Conservation (phyloP, 2,113 vertebrate species). For the Piprites chloris region DNA sequence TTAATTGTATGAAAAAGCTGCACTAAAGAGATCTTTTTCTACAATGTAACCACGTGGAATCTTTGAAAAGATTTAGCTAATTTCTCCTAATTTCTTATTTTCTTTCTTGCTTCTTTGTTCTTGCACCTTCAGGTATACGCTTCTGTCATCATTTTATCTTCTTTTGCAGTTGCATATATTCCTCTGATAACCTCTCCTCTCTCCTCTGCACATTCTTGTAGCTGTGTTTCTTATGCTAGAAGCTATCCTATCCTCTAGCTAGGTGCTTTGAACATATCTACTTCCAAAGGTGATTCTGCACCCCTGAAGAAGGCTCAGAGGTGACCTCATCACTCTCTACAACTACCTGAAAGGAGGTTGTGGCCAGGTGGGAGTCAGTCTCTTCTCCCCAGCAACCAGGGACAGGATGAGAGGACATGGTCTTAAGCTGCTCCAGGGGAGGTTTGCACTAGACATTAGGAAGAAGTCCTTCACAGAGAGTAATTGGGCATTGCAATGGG, state of each 20-base stretch:
- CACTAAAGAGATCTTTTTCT: background rate
- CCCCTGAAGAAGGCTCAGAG: background rate
- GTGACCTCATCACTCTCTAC: too few species aligned
- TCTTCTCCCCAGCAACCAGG: too few species aligned
- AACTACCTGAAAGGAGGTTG: too few species aligned
- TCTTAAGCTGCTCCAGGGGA: too few species aligned
- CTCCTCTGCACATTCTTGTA: background rate
- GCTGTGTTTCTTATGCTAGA: background rate
- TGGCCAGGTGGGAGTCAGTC: too few species aligned
- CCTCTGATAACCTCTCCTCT: background rate
- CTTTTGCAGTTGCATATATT: background rate
- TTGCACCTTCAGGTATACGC: background rate
- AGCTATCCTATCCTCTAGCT: background rate
- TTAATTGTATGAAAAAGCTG: background rate
- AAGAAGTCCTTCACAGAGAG: too few species aligned
- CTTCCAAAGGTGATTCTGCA: background rate
- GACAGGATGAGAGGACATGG: too few species aligned
- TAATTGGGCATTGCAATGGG: too few species aligned
- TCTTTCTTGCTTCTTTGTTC: background rate
- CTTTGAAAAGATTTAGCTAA: background rate
- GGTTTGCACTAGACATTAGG: too few species aligned
- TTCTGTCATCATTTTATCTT: background rate
- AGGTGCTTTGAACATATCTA: background rate
- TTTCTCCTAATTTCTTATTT: background rate
- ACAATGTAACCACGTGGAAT: background rate